Evolutionary conservation across 2,797 vertebrate species (phyloP), one percentile per base, ranked within the genome.

Genomic region (Streptopelia turtur): DNA sequence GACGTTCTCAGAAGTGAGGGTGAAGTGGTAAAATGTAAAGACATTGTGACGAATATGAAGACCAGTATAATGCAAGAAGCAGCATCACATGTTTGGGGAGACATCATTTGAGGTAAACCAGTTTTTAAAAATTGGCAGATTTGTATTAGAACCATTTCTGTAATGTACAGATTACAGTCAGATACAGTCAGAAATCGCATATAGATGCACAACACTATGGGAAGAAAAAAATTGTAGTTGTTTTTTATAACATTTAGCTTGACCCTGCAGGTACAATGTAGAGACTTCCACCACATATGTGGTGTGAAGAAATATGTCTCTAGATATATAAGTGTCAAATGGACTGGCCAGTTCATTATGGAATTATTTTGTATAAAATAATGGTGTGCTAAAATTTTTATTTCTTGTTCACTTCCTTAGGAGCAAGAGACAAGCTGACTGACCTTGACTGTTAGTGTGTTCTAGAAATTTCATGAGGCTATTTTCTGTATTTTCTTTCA

Each of bases 391-490:
- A 66, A 68, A 74, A 13, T 18, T n/a, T 89, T 72, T 31, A 17
- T 33, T 10, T 25, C 30, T 45, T 12, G 1, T 49, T 53, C 45
- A 16, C 27, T 87, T 53, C 21, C 45, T 59, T 72, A 33, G 28
- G 22, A 71, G 12, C 33, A 63, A 53, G 45, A 23, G 20, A 16
- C 50, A 72, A 33, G 22, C 49, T 64, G 31, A 49, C 37, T 49
- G 53, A 16, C 16, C 16, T 68, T 74, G 27, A 9, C 56, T 43
- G 12, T 53, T 53, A 64, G 30, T 10, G 22, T 23, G 22, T 22
- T 77, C 18, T 90, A 69, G 39, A 60, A 35, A 90, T 93, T 94
- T 94, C 84, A 49, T 53, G 70, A 95, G 75, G 61, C 81, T 94
- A 55, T 93, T 95, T 45, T 59, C 47, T 65, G 23, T 87, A 57